Conservation (phyloP, 2,113 vertebrate species). For the Willisornis vidua region DNA sequence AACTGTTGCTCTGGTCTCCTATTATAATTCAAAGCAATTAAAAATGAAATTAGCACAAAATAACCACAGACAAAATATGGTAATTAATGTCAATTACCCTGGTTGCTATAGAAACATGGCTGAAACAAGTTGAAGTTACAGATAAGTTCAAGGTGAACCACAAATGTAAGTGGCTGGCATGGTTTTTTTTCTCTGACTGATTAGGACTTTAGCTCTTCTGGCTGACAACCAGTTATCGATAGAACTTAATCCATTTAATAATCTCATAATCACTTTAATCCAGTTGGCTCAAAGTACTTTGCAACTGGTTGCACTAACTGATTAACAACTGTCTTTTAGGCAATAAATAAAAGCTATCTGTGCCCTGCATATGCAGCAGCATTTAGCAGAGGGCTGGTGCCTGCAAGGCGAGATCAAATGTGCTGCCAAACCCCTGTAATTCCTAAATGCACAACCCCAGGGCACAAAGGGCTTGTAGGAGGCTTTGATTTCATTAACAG, state of each 20-base stretch:
- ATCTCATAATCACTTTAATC: constrained; percentile 64
- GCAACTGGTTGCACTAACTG: constrained; percentile 32
- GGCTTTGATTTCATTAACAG: neutral
- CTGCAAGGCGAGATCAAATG: neutral
- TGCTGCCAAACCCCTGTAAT: neutral
- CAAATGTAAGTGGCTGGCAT: neutral
- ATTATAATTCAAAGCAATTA: constrained; percentile 46
- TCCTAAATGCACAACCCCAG: neutral
- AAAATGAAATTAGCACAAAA: constrained; percentile 63
- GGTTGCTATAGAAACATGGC: constrained; percentile 68
- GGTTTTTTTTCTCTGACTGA: constrained; percentile 42
- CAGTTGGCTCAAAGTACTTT: constrained; percentile 52
- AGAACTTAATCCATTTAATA: constrained; percentile 69
- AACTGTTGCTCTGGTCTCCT: neutral
- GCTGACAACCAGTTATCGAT: constrained; percentile 53
- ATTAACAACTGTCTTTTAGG: constrained; percentile 51
- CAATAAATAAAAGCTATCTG: constrained; percentile 36
- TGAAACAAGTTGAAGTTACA: constrained; percentile 61
- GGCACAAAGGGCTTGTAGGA: neutral
- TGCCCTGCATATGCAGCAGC: neutral
- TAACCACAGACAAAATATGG: constrained; percentile 36
- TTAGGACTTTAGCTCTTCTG: constrained; percentile 44
- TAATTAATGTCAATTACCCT: constrained; percentile 73
- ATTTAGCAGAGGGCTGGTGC: neutral
- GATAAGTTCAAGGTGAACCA: constrained; percentile 68